Conservation (phyloP, 2,888 invertebrate species). For the Brassicogethes aeneus region DNA sequence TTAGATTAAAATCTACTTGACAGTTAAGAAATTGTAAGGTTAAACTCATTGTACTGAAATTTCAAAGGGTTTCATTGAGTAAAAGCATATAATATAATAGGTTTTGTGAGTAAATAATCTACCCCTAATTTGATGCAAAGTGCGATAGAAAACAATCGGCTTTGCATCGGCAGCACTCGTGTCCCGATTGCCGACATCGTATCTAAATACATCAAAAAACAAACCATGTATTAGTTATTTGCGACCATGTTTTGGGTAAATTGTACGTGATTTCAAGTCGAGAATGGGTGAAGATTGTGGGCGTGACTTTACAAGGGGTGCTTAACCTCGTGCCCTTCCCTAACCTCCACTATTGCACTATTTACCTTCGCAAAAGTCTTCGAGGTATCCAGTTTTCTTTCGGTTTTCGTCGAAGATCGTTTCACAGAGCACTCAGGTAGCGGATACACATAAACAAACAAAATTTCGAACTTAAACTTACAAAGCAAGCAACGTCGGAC, state of each 20-base stretch:
- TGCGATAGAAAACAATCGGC: background rate
- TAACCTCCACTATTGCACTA: slow-evolving; percentile 32
- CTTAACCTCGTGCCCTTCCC: slow-evolving; percentile 36
- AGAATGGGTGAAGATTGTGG: too few relatives aligned
- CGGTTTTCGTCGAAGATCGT: too few relatives aligned
- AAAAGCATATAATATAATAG: too few relatives aligned
- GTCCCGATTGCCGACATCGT: background rate
- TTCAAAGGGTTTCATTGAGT: too few relatives aligned
- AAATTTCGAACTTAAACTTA: slow-evolving; percentile 41
- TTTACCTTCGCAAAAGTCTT: slow-evolving; percentile 26
- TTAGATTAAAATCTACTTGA: too few relatives aligned
- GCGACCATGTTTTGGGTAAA: too few relatives aligned
- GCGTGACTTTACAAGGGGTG: slow-evolving; percentile 23
- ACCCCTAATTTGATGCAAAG: too few relatives aligned
- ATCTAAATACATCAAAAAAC: background rate
- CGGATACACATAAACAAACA: slow-evolving; percentile 41
- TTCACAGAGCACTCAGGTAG: slow-evolving; percentile 37
- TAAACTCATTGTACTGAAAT: too few relatives aligned
- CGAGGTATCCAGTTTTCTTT: slow-evolving; percentile 18
- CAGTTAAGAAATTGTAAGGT: too few relatives aligned
- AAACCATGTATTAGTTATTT: too few relatives aligned
- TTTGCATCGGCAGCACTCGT: background rate
- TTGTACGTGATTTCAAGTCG: too few relatives aligned
- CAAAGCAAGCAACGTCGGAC: slow-evolving; percentile 47
- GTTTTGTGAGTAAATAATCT: too few relatives aligned